Evolutionary conservation across 2,113 vertebrate genomes (phyloP).

Genomic region (Hippocampus zosterae): DNA sequence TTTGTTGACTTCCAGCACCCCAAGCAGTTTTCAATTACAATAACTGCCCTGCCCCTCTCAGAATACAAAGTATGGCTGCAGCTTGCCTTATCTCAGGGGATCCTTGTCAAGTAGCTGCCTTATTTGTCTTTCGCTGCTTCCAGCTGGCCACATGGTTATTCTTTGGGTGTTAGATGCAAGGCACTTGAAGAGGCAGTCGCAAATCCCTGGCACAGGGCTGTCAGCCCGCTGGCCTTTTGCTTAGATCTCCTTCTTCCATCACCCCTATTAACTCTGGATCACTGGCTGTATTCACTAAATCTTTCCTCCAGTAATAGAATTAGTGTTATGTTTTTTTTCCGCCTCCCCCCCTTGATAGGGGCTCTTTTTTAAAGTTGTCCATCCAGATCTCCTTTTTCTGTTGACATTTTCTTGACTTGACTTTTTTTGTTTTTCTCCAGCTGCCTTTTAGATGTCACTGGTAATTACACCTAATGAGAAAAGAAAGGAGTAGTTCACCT

Average conservation of each 20-base stretch:
- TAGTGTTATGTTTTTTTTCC: constrained; percentile 37
- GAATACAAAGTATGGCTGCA: constrained; percentile 56
- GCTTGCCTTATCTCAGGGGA: constrained; percentile 35
- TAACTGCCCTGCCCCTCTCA: constrained; percentile 24
- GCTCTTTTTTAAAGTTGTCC: constrained; percentile 7
- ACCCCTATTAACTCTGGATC: constrained; percentile 67
- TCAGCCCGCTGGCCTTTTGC: constrained; percentile 40
- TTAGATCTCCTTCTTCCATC: constrained; percentile 40
- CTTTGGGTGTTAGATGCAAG: constrained; percentile 41
- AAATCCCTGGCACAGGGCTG: constrained; percentile 23
- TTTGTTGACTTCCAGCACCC: constrained; percentile 51
- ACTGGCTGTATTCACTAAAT: constrained; percentile 59
- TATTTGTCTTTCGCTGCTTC: constrained; percentile 55
- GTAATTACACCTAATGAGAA: constrained; percentile 60
- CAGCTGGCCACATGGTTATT: constrained; percentile 36
- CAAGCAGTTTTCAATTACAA: constrained; percentile 65
- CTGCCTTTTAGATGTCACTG: constrained; percentile 50
- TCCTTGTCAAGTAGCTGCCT: constrained; percentile 48
- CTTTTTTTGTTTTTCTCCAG: constrained; percentile 27
- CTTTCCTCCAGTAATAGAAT: constrained; percentile 60
- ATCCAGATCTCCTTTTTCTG: constrained; percentile 28
- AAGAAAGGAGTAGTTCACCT: constrained; percentile 49
- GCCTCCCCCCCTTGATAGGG: constrained; percentile 19
- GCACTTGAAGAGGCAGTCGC: constrained; percentile 45
- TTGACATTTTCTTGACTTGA: constrained; percentile 28